Evolutionary conservation across 1,140 invertebrate genomes (phyloP), one percentile per base, ranked within the genome.

Genomic region (Sitophilus oryzae): DNA sequence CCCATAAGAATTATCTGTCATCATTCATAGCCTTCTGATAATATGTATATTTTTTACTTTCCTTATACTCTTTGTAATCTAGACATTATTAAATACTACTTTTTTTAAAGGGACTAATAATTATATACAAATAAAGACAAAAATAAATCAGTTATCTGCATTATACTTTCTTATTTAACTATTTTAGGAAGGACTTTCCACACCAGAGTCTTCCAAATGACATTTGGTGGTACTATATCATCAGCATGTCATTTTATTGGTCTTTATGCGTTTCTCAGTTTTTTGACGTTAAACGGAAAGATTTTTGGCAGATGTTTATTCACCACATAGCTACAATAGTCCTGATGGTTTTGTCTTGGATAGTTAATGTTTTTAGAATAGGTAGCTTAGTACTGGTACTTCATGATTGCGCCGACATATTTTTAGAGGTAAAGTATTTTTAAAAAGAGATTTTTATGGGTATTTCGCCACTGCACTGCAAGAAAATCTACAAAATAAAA

Each of bases 221-320:
- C 66, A 73, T 91, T 6, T 91, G 92, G 89, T 96, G 89, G 90
- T 97, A 98, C 72, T 98, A 98, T 74, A 93, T 96, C 83, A 79
- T 95, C 51, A 93, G 93, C 18, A 82, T 93, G 64, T 82, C 89
- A 40, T 98, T 98, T 76, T 99, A 99, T 73, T 93, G 93, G 86
- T 89, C 94, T 4, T 75, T 98, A 44, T 86, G 92, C 40, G 80
- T 93, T 35, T 92, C 90, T 14, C 91, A 97, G 71, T 96, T 96
- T 74, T 88, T 89, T 68, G 94, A 98, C 73, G 85, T 93, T 34
- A 90, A 88, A 64, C 80, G 88, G 43, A 93, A 95, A 77, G 96
- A 98, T 76, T 98, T 98, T 73, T 92, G 89, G 86, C 92, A 98
- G 79, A 98, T 98, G 94, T 94, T 97, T 70, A 79, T 96, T 41